These are phyloP conservation scores for Drosophila maculinotata DNA, from an alignment of 2,888 invertebrate genomes.

Conservation along the genomic window DNA sequence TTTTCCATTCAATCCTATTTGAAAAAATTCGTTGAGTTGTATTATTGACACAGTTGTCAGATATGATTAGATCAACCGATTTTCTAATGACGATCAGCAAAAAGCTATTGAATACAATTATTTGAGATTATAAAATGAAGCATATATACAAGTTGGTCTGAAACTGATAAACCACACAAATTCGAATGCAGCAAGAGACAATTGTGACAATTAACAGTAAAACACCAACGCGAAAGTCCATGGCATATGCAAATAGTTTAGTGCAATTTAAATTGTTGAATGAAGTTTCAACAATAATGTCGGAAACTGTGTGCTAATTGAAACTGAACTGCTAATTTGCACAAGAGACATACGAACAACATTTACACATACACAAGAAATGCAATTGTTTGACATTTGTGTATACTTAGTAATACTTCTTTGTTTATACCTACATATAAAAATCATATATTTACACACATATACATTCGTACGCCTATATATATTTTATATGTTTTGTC, in stretches of 20 bases:
- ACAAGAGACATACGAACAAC: not conserved
- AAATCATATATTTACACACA: constrained; percentile 3
- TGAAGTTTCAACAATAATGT: constrained; percentile 9
- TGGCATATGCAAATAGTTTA: constrained; percentile 35
- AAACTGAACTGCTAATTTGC: not conserved
- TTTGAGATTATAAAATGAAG: not conserved
- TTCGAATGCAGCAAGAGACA: constrained; percentile 23
- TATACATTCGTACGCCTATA: not conserved
- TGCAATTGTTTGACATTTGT: not conserved
- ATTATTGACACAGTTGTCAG: no score
- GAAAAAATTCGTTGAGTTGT: not conserved
- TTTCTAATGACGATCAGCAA: not conserved
- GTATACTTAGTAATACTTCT: not conserved
- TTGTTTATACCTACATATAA: not conserved
- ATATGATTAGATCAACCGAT: not conserved
- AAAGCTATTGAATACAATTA: not conserved
- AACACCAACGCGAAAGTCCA: constrained; percentile 2
- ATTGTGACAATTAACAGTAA: constrained; percentile 45
- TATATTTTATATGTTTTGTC: constrained; percentile 7
- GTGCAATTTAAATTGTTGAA: constrained; percentile 38
- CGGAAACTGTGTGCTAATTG: constrained; percentile 8
- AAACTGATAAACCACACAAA: constrained; percentile 13
- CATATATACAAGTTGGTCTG: constrained; percentile 16
- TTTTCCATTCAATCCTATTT: not conserved
- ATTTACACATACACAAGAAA: not conserved